Base-by-base conservation (phyloP, 2,797 vertebrate species). In the Centropyge bicolor region DNA sequence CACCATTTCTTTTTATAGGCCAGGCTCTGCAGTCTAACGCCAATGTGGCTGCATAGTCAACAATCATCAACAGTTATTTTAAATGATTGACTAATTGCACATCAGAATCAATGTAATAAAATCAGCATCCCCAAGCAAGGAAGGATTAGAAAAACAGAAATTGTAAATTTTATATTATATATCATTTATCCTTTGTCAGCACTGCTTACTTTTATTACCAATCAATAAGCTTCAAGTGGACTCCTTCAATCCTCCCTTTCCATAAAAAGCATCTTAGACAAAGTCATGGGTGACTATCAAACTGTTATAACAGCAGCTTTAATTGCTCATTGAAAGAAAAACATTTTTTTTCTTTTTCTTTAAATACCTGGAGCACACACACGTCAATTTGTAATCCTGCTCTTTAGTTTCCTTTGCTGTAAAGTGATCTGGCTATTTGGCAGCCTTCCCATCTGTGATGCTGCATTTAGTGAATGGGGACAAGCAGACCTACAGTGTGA, bases 401-500 rank as follows among this genome's bases (percentile, higher is more conserved):
- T 11, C 4, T 60, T 55, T 27, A 9, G 35, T 52, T 49, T 6
- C 49, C 46, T 49, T 11, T 8, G 22, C 40, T 46, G 24, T 24
- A 22, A n/a, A 17, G 12, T 35, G 27, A 31, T 17, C 2, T 38
- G 22, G 45, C 16, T 36, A 45, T 54, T 20, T 35, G 22, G 13
- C 70, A 70, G 70, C 22, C 2, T 14, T 35, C 8, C 5, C 14
- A n/a, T 49, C 24, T 22, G 35, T 49, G 76, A 69, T 57, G 62
- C 49, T 61, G 59, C 67, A 19, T 69, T 14, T 3, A n/a, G 41
- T 51, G 52, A 61, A 55, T 43, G 52, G 45, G 74, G 67, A 64
- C n/a, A 46, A 31, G 66, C 68, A 51, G 27, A 24, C 64, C 61
- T 55, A 14, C 51, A 22, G 62, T 51, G 59, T 74, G 68, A 79